Evolutionary conservation across 2,113 vertebrate species (phyloP).

Genomic region (Carollia perspicillata): DNA sequence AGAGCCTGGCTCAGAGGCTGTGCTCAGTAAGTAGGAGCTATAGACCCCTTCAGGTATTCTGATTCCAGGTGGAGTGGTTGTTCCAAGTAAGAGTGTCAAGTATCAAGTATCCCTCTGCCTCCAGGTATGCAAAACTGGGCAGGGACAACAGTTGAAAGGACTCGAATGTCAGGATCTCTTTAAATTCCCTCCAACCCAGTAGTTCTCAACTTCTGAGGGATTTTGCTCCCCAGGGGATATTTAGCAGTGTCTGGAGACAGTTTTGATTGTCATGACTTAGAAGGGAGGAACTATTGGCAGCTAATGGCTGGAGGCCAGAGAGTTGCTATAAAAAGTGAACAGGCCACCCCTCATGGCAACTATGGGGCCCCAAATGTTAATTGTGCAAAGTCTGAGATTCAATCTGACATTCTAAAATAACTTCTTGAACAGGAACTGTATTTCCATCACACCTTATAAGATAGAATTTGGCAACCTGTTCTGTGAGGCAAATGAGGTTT

Average conservation of each 20-base stretch:
- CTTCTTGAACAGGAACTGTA: neutral
- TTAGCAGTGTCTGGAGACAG: too few relatives aligned
- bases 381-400: neutral
- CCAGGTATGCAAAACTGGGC: neutral
- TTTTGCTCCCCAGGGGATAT: neutral
- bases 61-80: neutral
- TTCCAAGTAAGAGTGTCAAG: neutral
- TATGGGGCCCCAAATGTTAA: neutral
- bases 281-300: neutral
- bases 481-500: neutral
- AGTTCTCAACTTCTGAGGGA: neutral
- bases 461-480: neutral
- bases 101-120: neutral
- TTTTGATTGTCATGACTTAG: neutral
- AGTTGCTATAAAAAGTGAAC: neutral
- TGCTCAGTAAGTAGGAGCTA: neutral
- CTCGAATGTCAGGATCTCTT: neutral
- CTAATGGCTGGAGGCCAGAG: neutral
- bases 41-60: neutral
- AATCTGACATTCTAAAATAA: neutral
- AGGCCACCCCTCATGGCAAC: accelerated
- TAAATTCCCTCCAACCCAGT: neutral
- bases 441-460: neutral
- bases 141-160: neutral
- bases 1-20: accelerated